A percentile compares a stretch with the other conserved stretches of the same genome.
Evolutionary conservation across 2,888 invertebrate genomes (phyloP).

Genomic region (Pollenia labialis): DNA sequence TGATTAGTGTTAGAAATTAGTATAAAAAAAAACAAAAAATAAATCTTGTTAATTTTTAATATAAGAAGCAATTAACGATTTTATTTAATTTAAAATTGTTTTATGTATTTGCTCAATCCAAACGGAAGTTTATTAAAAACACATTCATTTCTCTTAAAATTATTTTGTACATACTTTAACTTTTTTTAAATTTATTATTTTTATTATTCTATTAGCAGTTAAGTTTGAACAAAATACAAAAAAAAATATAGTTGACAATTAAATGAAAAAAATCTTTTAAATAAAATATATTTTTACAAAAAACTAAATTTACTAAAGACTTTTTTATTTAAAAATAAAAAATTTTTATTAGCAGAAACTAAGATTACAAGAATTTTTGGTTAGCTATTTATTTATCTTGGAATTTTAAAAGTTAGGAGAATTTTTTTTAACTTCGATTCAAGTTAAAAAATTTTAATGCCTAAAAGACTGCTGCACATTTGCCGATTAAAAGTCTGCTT

Average conservation of each 20-base stretch:
- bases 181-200: slow-evolving; percentile 37
- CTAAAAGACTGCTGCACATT: no score
- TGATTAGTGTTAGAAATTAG: slow-evolving; percentile 48
- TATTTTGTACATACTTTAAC: slow-evolving; percentile 60
- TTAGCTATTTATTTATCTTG: no score
- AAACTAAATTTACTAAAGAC: slow-evolving; percentile 36
- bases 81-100: slow-evolving; percentile 60
- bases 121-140: slow-evolving; percentile 13
- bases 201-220: slow-evolving; percentile 52
- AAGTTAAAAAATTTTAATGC: no score
- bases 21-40: slow-evolving; percentile 9
- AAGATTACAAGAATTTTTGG: no score
- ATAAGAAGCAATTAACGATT: slow-evolving; percentile 57
- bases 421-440: no score
- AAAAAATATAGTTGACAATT: slow-evolving; percentile 63
- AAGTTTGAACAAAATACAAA: slow-evolving; percentile 52
- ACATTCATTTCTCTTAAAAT: slow-evolving; percentile 2
- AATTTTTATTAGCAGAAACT: no score
- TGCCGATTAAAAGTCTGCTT: no score
- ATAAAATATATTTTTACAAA: slow-evolving; percentile 72
- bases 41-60: slow-evolving; percentile 28
- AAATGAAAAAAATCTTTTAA: slow-evolving; percentile 48
- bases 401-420: no score
- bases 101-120: slow-evolving; percentile 63
- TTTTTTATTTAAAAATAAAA: no score